Conservation (phyloP, 2,797 vertebrate species). For the Mycteria americana region DNA sequence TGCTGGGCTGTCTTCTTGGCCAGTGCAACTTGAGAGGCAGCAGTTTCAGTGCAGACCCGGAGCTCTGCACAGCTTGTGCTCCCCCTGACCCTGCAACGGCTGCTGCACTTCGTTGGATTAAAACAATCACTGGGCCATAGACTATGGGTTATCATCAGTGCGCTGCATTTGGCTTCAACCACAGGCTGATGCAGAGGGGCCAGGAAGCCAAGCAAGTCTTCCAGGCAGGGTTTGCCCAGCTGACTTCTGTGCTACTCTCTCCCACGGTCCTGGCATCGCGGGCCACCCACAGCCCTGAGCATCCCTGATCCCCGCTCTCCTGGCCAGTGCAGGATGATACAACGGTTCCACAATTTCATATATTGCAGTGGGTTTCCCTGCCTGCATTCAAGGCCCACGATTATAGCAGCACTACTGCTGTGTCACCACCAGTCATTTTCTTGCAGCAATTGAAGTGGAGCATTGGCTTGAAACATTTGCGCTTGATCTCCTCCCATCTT, state of each 20-base stretch:
- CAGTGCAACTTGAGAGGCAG: not conserved
- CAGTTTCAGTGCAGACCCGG: not conserved
- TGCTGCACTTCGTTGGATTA: not conserved
- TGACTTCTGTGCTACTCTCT: not conserved
- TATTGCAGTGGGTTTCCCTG: not conserved
- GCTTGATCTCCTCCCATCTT: not conserved
- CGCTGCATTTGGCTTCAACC: not conserved
- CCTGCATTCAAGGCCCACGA: accelerated
- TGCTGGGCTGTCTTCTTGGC: not conserved
- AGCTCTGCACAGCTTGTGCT: not conserved
- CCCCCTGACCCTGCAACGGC: not conserved
- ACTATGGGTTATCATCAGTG: not conserved
- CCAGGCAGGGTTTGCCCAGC: not conserved
- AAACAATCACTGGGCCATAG: not conserved
- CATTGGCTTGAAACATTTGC: not conserved
- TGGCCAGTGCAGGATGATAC: not conserved
- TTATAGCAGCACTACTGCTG: not conserved
- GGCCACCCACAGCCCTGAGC: not conserved
- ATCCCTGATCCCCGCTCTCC: not conserved
- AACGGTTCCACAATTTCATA: accelerated
- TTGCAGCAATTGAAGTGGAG: not conserved
- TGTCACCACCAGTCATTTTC: not conserved
- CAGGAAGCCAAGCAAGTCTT: not conserved
- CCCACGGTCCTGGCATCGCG: accelerated
- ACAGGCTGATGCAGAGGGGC: not conserved